Evolutionary conservation across 2,797 vertebrate species (phyloP).

Genomic region (Bradypodion pumilum): DNA sequence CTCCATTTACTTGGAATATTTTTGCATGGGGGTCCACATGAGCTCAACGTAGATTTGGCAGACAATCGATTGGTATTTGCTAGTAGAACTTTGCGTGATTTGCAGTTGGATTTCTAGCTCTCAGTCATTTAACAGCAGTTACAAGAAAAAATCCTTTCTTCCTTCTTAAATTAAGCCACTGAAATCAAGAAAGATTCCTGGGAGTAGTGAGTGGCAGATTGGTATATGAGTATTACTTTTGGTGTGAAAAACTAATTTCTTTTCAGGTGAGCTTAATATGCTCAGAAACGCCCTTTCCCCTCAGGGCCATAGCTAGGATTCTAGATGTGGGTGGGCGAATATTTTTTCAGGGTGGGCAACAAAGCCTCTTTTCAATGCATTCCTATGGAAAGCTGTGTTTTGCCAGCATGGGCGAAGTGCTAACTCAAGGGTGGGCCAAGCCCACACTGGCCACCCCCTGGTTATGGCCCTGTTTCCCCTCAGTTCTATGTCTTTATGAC

Average conservation of each 20-base stretch:
- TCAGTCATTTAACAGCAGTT: neutral
- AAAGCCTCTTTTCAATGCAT: no score
- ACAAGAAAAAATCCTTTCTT: neutral
- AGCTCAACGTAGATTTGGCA: neutral
- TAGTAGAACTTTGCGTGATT: neutral
- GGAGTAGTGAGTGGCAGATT: neutral
- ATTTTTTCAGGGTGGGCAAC: no score
- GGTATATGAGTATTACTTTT: neutral
- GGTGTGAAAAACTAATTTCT: no score
- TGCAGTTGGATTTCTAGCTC: neutral
- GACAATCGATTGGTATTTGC: neutral
- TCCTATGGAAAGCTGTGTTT: no score
- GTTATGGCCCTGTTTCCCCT: no score
- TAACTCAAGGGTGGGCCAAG: no score
- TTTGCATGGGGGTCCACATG: neutral
- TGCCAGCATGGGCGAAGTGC: no score
- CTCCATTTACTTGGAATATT: slow-evolving; percentile 15
- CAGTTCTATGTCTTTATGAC: neutral
- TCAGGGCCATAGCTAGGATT: no score
- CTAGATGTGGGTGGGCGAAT: no score
- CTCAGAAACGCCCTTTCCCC: neutral
- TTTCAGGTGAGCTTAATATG: neutral
- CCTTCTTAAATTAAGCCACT: neutral
- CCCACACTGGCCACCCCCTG: no score
- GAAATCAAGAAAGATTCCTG: neutral